Evolutionary conservation across 2,888 invertebrate species (phyloP).

Genomic region (Laothoe populi): DNA sequence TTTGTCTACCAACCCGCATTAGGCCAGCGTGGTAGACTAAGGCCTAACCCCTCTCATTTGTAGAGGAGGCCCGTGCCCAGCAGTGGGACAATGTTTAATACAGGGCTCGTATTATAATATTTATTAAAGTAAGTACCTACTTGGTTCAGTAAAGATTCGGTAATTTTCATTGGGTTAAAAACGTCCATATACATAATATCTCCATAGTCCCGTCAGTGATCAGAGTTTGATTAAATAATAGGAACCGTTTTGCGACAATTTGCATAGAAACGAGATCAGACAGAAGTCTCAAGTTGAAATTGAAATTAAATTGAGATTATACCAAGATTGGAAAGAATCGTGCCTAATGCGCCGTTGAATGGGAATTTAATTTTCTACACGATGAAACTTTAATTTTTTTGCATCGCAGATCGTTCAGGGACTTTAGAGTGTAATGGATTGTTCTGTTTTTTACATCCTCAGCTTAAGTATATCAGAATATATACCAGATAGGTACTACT

Average conservation of each 20-base stretch:
- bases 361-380: constrained; percentile 62
- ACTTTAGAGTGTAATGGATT: constrained; percentile 25
- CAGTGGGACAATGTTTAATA: too few species aligned
- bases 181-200: neutral
- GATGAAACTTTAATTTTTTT: constrained; percentile 42
- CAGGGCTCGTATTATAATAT: too few species aligned
- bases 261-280: constrained; percentile 69
- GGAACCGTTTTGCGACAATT: constrained; percentile 61
- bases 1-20: too few species aligned
- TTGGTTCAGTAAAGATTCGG: too few species aligned
- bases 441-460: neutral
- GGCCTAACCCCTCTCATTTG: too few species aligned
- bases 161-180: neutral
- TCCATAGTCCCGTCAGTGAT: constrained; percentile 8
- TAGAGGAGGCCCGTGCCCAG: too few species aligned
- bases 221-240: constrained; percentile 51
- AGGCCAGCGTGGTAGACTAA: too few species aligned
- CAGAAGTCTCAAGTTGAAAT: constrained; percentile 58
- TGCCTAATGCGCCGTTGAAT: constrained; percentile 53
- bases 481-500: too few species aligned
- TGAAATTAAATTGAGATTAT: constrained; percentile 69
- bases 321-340: constrained; percentile 58
- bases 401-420: constrained; percentile 21
- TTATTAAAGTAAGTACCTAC: too few species aligned
- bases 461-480: too few species aligned